phyloP scores from a whole-genome alignment of 2,797 vertebrate genomes.

The Numenius phaeopus region DNA sequence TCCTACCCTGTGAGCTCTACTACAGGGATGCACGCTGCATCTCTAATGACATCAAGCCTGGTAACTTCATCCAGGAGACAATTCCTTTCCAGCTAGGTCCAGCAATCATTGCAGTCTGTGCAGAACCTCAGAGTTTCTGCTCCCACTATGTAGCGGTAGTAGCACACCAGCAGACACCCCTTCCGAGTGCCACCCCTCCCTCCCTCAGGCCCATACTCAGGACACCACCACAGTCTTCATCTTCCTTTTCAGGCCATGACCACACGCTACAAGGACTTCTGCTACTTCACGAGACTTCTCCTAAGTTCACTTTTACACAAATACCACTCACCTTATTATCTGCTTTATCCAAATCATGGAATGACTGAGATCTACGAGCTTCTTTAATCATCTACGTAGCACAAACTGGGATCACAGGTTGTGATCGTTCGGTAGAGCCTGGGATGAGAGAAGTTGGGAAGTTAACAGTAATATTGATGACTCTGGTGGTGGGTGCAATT shows the following conservation, averaged over 20 bases:
- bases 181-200: too few species aligned
- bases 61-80: neutral
- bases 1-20: rapidly evolving
- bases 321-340: neutral
- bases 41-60: neutral
- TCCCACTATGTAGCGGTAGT: neutral
- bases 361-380: neutral
- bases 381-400: neutral
- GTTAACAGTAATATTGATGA: neutral
- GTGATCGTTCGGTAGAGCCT: neutral
- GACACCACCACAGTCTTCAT: neutral
- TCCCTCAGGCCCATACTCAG: too few species aligned
- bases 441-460: neutral
- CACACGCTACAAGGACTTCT: neutral
- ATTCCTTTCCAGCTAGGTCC: neutral
- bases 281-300: neutral
- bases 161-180: neutral
- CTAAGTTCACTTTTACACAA: neutral
- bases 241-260: neutral
- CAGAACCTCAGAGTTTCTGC: neutral
- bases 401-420: neutral
- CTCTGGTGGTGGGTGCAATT: constrained; percentile 14
- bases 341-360: neutral
- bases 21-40: neutral
- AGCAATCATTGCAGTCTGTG: neutral